A percentile compares a stretch with the other conserved stretches of the same genome.
These are phyloP conservation scores for Polymixis flavicincta DNA, from an alignment of 2,888 invertebrate species.

Conservation along the genomic window DNA sequence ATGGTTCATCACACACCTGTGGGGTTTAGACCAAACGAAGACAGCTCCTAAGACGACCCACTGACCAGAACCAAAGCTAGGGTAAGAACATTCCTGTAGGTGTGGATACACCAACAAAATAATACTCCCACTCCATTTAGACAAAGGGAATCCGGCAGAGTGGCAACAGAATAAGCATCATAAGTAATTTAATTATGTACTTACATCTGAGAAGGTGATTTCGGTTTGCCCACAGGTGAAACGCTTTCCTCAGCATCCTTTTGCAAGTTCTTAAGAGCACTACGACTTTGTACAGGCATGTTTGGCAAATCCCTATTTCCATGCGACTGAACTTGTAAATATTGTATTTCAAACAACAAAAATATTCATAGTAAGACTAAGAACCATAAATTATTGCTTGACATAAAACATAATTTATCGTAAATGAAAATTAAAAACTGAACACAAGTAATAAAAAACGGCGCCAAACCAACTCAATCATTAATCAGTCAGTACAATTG, in stretches of 20 bases:
- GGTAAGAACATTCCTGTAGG: background rate
- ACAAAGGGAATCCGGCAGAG: background rate
- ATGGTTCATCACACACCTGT: no score
- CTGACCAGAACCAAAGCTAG: background rate
- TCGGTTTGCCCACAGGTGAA: constrained; percentile 45
- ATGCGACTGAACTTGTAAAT: background rate
- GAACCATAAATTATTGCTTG: no score
- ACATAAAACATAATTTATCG: background rate
- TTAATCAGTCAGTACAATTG: background rate
- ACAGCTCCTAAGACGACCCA: no score
- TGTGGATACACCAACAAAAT: background rate
- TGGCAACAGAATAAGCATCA: background rate
- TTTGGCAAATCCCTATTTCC: constrained; percentile 2
- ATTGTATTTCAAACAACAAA: constrained; percentile 7
- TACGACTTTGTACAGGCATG: constrained; percentile 70
- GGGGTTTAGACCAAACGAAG: background rate
- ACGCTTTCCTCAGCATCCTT: constrained; percentile 52
- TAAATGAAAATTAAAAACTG: constrained; percentile 10
- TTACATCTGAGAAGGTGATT: constrained; percentile 61
- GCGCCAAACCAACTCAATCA: constrained; percentile 33
- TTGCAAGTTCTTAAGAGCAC: constrained; percentile 51
- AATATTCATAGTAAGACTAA: constrained; percentile 7
- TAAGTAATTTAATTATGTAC: constrained; percentile 7
- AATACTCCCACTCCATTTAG: background rate
- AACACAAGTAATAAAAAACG: constrained; percentile 15